Base-by-base conservation (phyloP, 2,797 vertebrate genomes). In the Rhodeus uyekii region DNA sequence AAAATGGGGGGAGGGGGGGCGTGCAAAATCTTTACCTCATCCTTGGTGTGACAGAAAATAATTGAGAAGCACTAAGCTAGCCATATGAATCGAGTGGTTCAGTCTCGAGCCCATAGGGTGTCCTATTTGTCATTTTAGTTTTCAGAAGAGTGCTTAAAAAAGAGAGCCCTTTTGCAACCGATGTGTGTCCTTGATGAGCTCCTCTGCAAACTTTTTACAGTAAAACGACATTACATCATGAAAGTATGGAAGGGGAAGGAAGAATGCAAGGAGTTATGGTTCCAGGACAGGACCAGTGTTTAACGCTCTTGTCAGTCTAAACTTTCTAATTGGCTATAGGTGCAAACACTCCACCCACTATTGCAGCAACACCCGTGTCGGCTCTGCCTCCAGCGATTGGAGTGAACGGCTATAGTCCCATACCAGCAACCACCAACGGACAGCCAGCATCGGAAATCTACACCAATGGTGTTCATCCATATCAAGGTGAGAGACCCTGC, bases 311-410 rank as follows among this genome's bases (percentile, higher is more conserved):
- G 75, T 84, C 83, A 67, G n/a, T 87, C 81, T 64, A 65, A 75
- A 69, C 84, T 72, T 80, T 88, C 44, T 86, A 77, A 83, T 83
- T 85, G 85, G 79, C 60, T 78, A 39, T 89, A 98, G 97, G 97
- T 90, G 96, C 96, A 92, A 98, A 96, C 92, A 97, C 96, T 32
- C 97, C 97, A 3, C 97, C 97, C 68, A 94, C 96, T 90, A 95
- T 97, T 6, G 93, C 97, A 53, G 96, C 96, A 79, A 96, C 96
- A 3, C 95, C 96, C 0, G 94, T 97, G 80, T 89, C 96, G 53
- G 92, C 96, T 80, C 95, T 98, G 48, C 94, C 96, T 16, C 94
- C 96, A 44, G 94, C 96, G 48, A 92, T 98, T 67, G 95, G 96
- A 42, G 94, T 98, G 87, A 98, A 97, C 0, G 96, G 97, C 83